Evolutionary conservation across 2,888 invertebrate species (phyloP).

Genomic region (Punctoribates punctum): DNA sequence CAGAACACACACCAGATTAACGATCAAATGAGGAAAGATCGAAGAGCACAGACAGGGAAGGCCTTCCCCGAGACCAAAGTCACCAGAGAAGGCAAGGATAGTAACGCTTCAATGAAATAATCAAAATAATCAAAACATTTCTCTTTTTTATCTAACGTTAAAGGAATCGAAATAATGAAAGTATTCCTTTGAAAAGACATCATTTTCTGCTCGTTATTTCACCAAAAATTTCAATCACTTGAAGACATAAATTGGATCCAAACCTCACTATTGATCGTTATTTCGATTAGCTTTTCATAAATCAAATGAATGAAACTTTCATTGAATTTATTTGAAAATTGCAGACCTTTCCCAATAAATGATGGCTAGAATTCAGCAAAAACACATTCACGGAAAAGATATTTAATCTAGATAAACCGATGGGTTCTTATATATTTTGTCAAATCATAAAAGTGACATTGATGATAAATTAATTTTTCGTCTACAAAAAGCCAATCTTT

Average conservation of each 20-base stretch:
- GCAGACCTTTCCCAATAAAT: too few relatives aligned
- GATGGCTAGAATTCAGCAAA: too few relatives aligned
- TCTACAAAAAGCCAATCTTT: too few relatives aligned
- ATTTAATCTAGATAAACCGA: too few relatives aligned
- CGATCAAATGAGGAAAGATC: not conserved
- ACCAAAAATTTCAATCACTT: not conserved
- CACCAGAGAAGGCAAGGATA: not conserved
- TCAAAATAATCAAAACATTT: slow-evolving; percentile 3
- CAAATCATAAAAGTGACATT: too few relatives aligned
- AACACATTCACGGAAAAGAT: too few relatives aligned
- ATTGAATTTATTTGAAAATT: not conserved
- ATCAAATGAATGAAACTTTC: not conserved
- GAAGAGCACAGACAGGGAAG: not conserved
- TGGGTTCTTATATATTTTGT: too few relatives aligned
- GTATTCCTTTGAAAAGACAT: not conserved
- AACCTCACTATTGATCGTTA: not conserved
- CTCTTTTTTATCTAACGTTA: not conserved
- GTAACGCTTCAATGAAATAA: not conserved
- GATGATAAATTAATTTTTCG: too few relatives aligned
- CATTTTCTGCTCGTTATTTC: slow-evolving; percentile 1
- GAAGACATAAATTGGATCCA: not conserved
- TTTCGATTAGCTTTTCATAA: not conserved
- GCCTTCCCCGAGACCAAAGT: not conserved
- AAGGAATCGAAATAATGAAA: slow-evolving; percentile 2
- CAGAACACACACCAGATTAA: slow-evolving; percentile 4